Evolutionary conservation across 2,113 vertebrate species (phyloP).

Genomic region (Nothocercus julius): DNA sequence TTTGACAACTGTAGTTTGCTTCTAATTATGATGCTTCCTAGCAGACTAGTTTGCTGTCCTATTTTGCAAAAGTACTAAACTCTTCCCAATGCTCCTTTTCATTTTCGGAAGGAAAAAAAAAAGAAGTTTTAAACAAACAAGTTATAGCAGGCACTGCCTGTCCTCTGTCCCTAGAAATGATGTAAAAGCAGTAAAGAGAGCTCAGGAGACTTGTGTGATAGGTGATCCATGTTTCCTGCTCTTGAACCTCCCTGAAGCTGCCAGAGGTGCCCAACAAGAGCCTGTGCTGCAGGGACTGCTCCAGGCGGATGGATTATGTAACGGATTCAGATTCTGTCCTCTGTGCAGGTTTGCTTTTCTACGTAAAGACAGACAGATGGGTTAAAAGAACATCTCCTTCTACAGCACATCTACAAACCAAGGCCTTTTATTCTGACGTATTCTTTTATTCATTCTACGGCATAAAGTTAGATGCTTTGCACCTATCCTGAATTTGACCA

Average conservation of each 20-base stretch:
- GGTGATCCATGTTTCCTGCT: neutral
- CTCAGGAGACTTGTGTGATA: neutral
- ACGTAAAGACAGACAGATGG: neutral
- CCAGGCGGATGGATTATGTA: neutral
- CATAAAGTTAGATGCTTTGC: neutral
- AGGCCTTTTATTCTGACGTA: neutral
- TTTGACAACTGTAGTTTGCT: conserved; percentile 54
- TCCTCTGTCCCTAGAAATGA: neutral
- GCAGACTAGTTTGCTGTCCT: neutral
- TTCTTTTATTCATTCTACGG: too few relatives aligned
- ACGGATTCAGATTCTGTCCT: neutral
- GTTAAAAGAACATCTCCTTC: neutral
- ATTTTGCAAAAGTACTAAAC: neutral
- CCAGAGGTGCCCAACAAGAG: neutral
- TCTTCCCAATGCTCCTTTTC: neutral
- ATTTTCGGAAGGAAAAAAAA: too few relatives aligned
- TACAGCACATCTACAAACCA: neutral
- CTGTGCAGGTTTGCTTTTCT: neutral
- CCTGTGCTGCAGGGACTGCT: neutral
- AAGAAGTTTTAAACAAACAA: neutral
- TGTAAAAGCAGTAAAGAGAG: neutral
- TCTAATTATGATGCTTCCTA: conserved; percentile 43
- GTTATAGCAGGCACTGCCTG: neutral
- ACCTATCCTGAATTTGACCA: neutral
- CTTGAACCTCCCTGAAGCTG: neutral